These are phyloP conservation scores for Passer montanus DNA, from an alignment of 2,113 vertebrate species.

Conservation along the genomic window DNA sequence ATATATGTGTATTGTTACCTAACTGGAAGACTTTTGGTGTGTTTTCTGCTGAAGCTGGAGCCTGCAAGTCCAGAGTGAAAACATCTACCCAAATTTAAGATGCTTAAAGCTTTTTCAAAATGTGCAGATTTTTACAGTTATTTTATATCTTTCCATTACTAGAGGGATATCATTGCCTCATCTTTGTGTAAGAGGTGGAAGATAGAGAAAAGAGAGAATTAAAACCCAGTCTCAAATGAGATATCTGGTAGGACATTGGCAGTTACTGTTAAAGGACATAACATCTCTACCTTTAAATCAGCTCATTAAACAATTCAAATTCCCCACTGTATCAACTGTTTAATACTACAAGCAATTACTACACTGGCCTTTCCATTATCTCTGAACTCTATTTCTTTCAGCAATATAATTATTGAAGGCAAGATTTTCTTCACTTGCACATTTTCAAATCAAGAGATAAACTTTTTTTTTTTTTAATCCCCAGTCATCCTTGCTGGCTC, in stretches of 20 bases:
- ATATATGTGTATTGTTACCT: neutral
- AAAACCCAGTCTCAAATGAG: neutral
- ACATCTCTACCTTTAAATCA: constrained; percentile 39
- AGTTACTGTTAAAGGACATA: constrained; percentile 31
- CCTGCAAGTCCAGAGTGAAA: neutral
- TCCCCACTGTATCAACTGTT: constrained; percentile 34
- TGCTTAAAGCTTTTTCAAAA: neutral
- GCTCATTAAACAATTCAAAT: constrained; percentile 54
- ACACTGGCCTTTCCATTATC: constrained; percentile 50
- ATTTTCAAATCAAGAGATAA: constrained; percentile 49
- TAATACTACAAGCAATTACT: constrained; percentile 56
- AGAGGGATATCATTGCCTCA: neutral
- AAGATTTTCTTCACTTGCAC: constrained; percentile 6
- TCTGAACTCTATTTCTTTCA: constrained; percentile 49
- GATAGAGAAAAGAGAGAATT: neutral
- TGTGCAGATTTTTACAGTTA: neutral
- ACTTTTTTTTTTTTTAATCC: neutral
- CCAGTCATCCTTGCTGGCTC: constrained; percentile 37
- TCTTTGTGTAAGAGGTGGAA: neutral
- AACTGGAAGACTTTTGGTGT: neutral
- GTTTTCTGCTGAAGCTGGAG: neutral
- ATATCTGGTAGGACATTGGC: neutral
- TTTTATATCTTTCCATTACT: neutral
- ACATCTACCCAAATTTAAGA: neutral
- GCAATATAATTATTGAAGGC: constrained; percentile 50